These are phyloP conservation scores for Mola mola DNA, from an alignment of 2,113 vertebrate species.

Conservation along the genomic window DNA sequence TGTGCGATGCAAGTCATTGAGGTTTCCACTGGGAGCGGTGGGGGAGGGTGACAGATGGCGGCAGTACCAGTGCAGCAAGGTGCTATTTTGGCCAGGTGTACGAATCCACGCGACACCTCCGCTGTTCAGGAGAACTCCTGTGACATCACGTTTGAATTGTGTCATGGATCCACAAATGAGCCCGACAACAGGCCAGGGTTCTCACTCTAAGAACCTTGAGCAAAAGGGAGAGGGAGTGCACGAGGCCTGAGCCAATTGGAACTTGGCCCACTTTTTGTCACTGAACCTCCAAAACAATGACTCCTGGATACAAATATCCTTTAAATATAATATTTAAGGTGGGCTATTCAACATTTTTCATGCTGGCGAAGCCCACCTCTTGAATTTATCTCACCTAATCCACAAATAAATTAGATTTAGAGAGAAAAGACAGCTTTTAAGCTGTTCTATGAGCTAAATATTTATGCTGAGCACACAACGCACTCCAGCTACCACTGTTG, in stretches of 20 bases:
- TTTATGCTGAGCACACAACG: conserved; percentile 35
- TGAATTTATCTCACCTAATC: conserved; percentile 29
- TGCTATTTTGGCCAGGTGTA: conserved; percentile 72
- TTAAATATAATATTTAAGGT: conserved; percentile 55
- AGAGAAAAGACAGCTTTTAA: conserved; percentile 18
- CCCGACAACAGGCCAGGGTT: conserved; percentile 47
- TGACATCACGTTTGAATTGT: conserved; percentile 62
- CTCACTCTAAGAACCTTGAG: conserved; percentile 22
- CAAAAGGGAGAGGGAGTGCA: not conserved
- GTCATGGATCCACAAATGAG: conserved; percentile 68
- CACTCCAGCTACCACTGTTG: conserved; percentile 32
- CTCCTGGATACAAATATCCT: conserved; percentile 44
- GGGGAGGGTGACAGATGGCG: conserved; percentile 67
- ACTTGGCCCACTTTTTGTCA: conserved; percentile 59
- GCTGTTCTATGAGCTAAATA: conserved; percentile 34
- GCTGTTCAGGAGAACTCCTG: conserved; percentile 51
- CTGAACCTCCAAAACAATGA: conserved; percentile 29
- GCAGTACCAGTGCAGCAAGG: conserved; percentile 42
- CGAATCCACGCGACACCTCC: conserved; percentile 67
- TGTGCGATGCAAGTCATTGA: conserved; percentile 38
- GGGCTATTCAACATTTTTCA: conserved; percentile 35
- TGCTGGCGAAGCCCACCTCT: conserved; percentile 2
- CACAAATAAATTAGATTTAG: conserved; percentile 16
- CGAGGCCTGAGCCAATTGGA: conserved; percentile 51
- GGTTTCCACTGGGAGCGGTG: conserved; percentile 38